Conservation (phyloP, 2,888 invertebrate genomes). For the Thera obeliscata region DNA sequence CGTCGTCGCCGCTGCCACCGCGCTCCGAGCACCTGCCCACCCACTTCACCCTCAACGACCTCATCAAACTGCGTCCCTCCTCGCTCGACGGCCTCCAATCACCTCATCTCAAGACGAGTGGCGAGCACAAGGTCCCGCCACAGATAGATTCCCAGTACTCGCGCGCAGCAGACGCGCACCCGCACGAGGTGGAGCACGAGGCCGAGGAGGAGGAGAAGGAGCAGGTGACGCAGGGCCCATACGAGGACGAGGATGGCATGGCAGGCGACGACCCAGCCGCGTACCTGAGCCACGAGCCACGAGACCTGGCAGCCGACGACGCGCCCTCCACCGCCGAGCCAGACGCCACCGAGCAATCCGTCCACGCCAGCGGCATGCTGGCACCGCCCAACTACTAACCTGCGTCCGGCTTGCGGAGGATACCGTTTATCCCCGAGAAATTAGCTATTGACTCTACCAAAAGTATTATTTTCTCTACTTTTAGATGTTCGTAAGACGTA, state of each 20-base stretch:
- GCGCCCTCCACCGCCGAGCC: slow-evolving; percentile 85
- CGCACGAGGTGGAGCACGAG: slow-evolving; percentile 69
- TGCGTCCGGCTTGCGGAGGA: slow-evolving; percentile 59
- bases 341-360: slow-evolving; percentile 83
- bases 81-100: slow-evolving; percentile 80
- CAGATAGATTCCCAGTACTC: slow-evolving; percentile 86
- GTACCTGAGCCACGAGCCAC: slow-evolving; percentile 70
- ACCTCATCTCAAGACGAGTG: slow-evolving; percentile 76
- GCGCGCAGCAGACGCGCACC: slow-evolving; percentile 77
- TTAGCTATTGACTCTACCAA: slow-evolving; percentile 76
- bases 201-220: slow-evolving; percentile 72
- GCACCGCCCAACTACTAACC: slow-evolving; percentile 79
- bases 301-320: slow-evolving; percentile 70
- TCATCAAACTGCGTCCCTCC: slow-evolving; percentile 82
- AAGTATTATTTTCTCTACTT: slow-evolving; percentile 77
- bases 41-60: slow-evolving; percentile 82
- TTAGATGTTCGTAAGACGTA: slow-evolving; percentile 54
- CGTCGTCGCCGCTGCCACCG: slow-evolving; percentile 82
- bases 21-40: slow-evolving; percentile 82
- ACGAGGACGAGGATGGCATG: slow-evolving; percentile 84
- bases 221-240: slow-evolving; percentile 86
- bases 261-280: slow-evolving; percentile 84
- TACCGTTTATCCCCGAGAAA: slow-evolving; percentile 50
- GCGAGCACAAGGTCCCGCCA: slow-evolving; percentile 80
- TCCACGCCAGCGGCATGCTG: slow-evolving; percentile 84